These are phyloP conservation scores for Lasioglossum pauxillum DNA, from an alignment of 2,888 invertebrate genomes.

Conservation along the genomic window DNA sequence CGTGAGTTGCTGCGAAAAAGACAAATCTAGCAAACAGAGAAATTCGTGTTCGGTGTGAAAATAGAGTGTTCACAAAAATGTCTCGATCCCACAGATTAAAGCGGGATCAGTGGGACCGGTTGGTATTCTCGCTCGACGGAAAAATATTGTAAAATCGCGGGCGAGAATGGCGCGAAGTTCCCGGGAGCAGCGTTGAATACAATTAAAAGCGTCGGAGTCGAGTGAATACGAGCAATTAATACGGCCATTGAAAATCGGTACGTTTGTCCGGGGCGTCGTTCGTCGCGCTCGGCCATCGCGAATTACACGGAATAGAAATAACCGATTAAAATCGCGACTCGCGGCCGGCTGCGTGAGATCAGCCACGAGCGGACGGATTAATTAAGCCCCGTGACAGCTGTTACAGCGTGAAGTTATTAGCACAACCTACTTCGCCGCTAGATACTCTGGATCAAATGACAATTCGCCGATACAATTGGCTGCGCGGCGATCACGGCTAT, in stretches of 20 bases:
- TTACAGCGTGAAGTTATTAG: conserved; percentile 65
- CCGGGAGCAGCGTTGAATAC: background rate
- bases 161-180: background rate
- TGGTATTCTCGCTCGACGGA: background rate
- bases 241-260: conserved; percentile 8
- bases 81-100: background rate
- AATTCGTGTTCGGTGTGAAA: background rate
- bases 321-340: conserved; percentile 32
- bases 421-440: conserved; percentile 60
- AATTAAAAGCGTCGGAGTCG: background rate
- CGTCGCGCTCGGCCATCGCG: background rate
- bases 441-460: conserved; percentile 60
- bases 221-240: conserved; percentile 8
- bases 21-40: background rate
- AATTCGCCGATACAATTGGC: conserved; percentile 72
- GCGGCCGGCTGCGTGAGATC: conserved; percentile 21
- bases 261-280: background rate
- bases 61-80: background rate
- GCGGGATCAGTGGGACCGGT: background rate
- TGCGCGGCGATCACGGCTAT: conserved; percentile 69
- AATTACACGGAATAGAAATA: conserved; percentile 4
- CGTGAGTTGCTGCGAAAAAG: background rate
- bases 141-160: background rate
- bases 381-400: conserved; percentile 54
- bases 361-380: conserved; percentile 43